Evolutionary conservation across 2,113 vertebrate species (phyloP).

Genomic region (Equus quagga): DNA sequence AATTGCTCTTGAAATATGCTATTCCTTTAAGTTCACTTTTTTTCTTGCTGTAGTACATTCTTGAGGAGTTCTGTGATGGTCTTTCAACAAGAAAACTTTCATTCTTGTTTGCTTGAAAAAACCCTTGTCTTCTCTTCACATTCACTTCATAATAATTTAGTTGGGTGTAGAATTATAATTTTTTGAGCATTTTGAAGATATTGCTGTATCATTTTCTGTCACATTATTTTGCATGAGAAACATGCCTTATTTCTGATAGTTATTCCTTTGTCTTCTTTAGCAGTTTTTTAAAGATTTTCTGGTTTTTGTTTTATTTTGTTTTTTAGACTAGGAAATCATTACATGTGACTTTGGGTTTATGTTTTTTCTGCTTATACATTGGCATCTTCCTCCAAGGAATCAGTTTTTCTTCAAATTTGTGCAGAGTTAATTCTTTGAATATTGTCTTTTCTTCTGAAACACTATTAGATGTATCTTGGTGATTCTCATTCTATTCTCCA

Average conservation of each 20-base stretch:
- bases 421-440: not conserved
- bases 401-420: not conserved
- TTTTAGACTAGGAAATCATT: not conserved
- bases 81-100: not conserved
- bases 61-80: not conserved
- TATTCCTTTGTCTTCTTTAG: not conserved
- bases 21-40: not conserved
- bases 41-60: not conserved
- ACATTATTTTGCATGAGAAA: not conserved
- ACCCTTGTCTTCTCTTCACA: not conserved
- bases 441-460: not conserved
- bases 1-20: not conserved
- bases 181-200: not conserved
- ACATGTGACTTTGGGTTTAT: not conserved
- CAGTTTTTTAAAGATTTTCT: not conserved
- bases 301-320: not conserved
- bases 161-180: not conserved
- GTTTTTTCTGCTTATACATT: not conserved
- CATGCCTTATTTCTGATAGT: not conserved
- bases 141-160: not conserved
- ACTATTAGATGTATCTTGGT: not conserved
- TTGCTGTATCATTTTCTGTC: not conserved
- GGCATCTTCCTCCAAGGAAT: not conserved
- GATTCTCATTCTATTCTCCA: not conserved
- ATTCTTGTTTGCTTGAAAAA: not conserved